phyloP scores from a whole-genome alignment of 2,797 vertebrate genomes.

The Oryzias dopingdopingensis region DNA sequence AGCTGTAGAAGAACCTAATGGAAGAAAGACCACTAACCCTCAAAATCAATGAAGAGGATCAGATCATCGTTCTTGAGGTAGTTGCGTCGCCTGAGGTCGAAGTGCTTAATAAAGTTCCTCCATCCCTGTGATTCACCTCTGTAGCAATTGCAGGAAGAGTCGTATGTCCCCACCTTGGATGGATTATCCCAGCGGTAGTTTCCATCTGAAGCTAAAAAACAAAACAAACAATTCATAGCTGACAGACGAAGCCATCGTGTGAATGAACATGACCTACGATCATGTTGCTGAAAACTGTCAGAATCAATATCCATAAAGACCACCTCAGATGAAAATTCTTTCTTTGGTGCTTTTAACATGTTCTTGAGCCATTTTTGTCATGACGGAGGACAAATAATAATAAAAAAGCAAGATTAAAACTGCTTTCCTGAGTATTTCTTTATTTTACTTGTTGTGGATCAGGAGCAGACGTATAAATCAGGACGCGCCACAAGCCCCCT shows the following conservation, averaged over 20 bases:
- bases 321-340: no score
- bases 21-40: slow-evolving; percentile 66
- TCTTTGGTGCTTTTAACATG: no score
- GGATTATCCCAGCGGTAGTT: slow-evolving; percentile 80
- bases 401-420: no score
- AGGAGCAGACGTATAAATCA: no score
- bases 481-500: no score
- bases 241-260: neutral
- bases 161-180: slow-evolving; percentile 61
- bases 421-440: no score
- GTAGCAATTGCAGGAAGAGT: slow-evolving; percentile 68
- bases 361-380: no score
- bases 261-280: no score
- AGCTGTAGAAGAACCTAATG: neutral
- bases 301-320: no score
- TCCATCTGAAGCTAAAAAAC: slow-evolving; percentile 43
- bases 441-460: no score
- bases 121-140: slow-evolving; percentile 69
- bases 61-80: slow-evolving; percentile 89
- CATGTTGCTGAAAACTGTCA: no score
- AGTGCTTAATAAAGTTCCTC: slow-evolving; percentile 80
- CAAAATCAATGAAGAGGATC: slow-evolving; percentile 85
- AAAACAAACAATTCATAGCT: neutral
- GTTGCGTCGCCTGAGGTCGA: slow-evolving; percentile 73
- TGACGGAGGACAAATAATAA: no score